A percentile compares a stretch with the other conserved stretches of the same genome.
Conservation (phyloP, 2,797 vertebrate species). For the Channa striata region DNA sequence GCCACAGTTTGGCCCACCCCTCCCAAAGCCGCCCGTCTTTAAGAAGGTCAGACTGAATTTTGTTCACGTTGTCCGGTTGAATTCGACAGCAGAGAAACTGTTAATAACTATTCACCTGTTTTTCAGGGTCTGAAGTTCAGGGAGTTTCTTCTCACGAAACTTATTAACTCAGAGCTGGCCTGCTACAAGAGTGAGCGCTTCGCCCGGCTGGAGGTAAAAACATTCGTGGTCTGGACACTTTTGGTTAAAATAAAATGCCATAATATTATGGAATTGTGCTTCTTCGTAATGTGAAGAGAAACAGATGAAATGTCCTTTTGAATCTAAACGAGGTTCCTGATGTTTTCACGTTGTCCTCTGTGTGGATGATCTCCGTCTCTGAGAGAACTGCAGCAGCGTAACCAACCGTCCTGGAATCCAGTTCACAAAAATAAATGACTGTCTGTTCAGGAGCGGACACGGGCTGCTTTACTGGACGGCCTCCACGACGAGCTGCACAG, state of each 20-base stretch:
- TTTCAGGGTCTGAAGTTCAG: slow-evolving; percentile 91
- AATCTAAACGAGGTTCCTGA: background rate
- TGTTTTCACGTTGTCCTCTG: too few species aligned
- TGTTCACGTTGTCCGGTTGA: background rate
- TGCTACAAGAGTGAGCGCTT: slow-evolving; percentile 98
- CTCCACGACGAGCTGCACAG: slow-evolving; percentile 92
- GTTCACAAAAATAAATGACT: background rate
- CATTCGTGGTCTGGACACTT: too few species aligned
- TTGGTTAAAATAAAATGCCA: too few species aligned
- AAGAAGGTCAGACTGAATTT: slow-evolving; percentile 84
- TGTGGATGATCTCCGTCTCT: too few species aligned
- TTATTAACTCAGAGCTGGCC: slow-evolving; percentile 93
- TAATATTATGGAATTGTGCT: background rate
- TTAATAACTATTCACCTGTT: background rate
- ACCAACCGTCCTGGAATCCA: background rate
- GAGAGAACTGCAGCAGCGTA: background rate
- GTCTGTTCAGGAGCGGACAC: slow-evolving; percentile 88
- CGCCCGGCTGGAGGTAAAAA: slow-evolving; percentile 91
- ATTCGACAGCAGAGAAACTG: background rate
- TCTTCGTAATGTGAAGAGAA: background rate
- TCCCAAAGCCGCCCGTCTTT: slow-evolving; percentile 90
- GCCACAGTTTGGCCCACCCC: slow-evolving; percentile 89
- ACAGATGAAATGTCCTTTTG: background rate
- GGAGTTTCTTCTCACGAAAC: slow-evolving; percentile 94
- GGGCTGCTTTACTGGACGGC: slow-evolving; percentile 91